phyloP scores from a whole-genome alignment of 2,888 invertebrate species.

The Lasius fuliginosus region DNA sequence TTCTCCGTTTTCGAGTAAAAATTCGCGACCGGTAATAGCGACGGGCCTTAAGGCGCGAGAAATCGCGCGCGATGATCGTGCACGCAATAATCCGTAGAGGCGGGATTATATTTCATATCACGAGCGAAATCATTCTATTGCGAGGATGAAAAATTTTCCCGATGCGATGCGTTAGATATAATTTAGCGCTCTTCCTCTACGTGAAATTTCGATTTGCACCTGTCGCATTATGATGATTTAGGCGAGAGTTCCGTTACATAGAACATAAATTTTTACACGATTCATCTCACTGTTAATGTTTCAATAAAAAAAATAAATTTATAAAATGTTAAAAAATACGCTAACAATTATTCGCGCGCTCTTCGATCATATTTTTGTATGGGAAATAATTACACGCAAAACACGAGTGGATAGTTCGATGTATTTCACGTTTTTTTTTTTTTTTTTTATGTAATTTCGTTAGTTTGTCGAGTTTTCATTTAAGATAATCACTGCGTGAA shows the following conservation, averaged over 20 bases:
- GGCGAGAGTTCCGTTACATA: neutral
- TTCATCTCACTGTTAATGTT: neutral
- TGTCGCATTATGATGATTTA: constrained; percentile 11
- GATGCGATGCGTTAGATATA: constrained; percentile 8
- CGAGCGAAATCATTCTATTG: constrained; percentile 42
- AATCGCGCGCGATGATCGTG: constrained; percentile 49
- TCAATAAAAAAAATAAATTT: neutral
- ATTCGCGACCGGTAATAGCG: constrained; percentile 31
- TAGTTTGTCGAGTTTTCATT: neutral
- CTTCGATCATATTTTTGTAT: neutral
- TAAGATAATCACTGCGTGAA: constrained; percentile 23
- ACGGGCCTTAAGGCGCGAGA: constrained; percentile 40
- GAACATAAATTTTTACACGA: neutral
- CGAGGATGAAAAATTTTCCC: neutral
- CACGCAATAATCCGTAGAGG: constrained; percentile 41
- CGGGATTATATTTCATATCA: constrained; percentile 49
- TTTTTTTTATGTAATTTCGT: neutral
- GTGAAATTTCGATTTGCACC: constrained; percentile 6
- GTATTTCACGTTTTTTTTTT: neutral
- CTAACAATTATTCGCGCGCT: neutral
- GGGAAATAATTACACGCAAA: neutral
- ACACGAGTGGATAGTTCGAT: neutral
- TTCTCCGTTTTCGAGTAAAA: constrained; percentile 24
- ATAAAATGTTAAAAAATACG: neutral
- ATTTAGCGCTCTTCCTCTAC: constrained; percentile 12